Evolutionary conservation across 2,888 invertebrate genomes (phyloP).

Genomic region (Chymomyza amoena): DNA sequence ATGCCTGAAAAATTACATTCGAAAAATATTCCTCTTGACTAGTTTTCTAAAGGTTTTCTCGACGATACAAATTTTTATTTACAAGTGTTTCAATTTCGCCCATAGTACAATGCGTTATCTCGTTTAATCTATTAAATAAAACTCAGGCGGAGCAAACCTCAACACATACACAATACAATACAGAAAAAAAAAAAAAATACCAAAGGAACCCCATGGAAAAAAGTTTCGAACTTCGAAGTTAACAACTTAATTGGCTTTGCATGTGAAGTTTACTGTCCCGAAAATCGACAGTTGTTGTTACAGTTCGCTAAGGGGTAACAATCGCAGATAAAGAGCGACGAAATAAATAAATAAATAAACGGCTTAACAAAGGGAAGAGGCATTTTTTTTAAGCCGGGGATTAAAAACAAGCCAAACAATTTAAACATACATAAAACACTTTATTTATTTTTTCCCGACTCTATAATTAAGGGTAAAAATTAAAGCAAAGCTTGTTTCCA

Average conservation of each 20-base stretch:
- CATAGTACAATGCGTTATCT: neutral
- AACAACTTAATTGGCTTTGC: slow-evolving; percentile 78
- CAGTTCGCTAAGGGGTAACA: slow-evolving; percentile 42
- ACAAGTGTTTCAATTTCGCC: no score
- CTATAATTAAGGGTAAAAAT: slow-evolving; percentile 62
- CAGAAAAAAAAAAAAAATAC: slow-evolving; percentile 8
- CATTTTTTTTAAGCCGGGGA: neutral
- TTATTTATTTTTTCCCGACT: slow-evolving; percentile 1
- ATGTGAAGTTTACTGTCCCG: slow-evolving; percentile 77
- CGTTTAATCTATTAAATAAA: neutral
- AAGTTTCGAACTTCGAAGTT: slow-evolving; percentile 55
- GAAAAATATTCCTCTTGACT: no score
- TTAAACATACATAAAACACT: neutral
- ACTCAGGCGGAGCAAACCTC: neutral
- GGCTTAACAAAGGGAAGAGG: neutral
- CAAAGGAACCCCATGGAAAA: slow-evolving; percentile 13
- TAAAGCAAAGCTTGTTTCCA: slow-evolving; percentile 69
- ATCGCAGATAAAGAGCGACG: slow-evolving; percentile 56
- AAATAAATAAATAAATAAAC: slow-evolving; percentile 1
- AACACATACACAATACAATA: no score
- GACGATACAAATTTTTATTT: no score
- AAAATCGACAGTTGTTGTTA: slow-evolving; percentile 76
- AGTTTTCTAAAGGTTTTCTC: no score
- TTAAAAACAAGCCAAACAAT: neutral
- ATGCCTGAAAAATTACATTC: no score